These are phyloP conservation scores for Luidia sarsii DNA, from an alignment of 53 echinoderm and acorn worm species.

Conservation along the genomic window DNA sequence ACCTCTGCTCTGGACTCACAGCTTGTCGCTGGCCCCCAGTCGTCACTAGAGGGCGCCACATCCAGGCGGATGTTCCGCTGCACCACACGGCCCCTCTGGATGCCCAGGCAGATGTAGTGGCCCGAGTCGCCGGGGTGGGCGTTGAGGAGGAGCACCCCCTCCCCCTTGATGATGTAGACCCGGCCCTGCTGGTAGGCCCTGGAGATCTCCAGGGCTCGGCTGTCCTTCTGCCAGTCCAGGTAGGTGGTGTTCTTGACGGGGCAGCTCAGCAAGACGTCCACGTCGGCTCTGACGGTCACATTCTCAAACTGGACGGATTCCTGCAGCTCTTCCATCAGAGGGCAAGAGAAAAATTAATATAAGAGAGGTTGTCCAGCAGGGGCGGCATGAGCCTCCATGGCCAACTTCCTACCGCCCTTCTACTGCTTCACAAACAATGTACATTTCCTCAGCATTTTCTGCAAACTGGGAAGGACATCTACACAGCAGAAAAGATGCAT, in stretches of 20 bases:
- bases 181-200: constrained; percentile 57
- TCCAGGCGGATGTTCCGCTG: constrained; percentile 10
- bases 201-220: constrained; percentile 24
- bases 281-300: constrained; percentile 33
- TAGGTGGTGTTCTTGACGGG: background rate
- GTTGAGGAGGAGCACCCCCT: constrained; percentile 78
- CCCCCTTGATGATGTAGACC: constrained; percentile 62
- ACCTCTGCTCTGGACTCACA: constrained; percentile 30
- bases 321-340: constrained; percentile 7
- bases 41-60: constrained; percentile 52
- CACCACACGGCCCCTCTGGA: background rate
- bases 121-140: constrained; percentile 70
- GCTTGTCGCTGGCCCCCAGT: constrained; percentile 20
- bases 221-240: constrained; percentile 53
- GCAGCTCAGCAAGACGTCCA: constrained; percentile 41
- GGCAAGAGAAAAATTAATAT: background rate
- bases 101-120: constrained; percentile 54
- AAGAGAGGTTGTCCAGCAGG: background rate
- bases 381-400: too few relatives aligned
- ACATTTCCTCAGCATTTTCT: too few relatives aligned
- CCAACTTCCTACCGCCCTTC: too few relatives aligned
- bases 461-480: too few relatives aligned
- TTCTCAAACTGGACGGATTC: constrained; percentile 9
- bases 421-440: too few relatives aligned
- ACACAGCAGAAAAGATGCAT: too few relatives aligned